A percentile compares a stretch with the other conserved stretches of the same genome.
These are phyloP conservation scores for Drosophila repletoides DNA, from an alignment of 1,140 invertebrate genomes.

Conservation along the genomic window DNA sequence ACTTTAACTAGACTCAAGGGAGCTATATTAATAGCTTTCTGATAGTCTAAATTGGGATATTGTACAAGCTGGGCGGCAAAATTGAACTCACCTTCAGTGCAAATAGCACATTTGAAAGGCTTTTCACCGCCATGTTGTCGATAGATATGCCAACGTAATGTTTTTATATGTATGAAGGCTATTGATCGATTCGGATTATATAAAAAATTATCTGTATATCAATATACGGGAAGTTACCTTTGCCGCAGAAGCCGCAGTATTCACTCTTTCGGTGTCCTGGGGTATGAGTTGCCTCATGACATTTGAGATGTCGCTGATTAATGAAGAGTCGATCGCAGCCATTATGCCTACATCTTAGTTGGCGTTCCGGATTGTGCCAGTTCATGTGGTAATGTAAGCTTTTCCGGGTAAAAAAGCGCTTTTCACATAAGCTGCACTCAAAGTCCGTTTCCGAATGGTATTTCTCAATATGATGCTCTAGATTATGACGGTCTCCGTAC, in stretches of 20 bases:
- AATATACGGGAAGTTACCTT: constrained; percentile 36
- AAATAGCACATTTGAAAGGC: constrained; percentile 71
- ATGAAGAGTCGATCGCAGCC: constrained; percentile 75
- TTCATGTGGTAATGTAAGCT: constrained; percentile 78
- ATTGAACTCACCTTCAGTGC: constrained; percentile 68
- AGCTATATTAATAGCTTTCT: no score
- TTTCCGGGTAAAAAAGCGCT: constrained; percentile 73
- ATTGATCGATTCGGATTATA: neutral
- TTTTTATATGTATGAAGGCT: constrained; percentile 78
- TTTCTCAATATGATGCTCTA: constrained; percentile 71
- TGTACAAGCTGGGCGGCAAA: neutral
- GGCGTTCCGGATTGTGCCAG: constrained; percentile 73
- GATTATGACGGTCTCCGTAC: constrained; percentile 75
- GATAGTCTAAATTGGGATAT: neutral
- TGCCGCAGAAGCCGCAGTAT: constrained; percentile 69
- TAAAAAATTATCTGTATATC: neutral
- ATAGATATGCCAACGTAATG: constrained; percentile 76
- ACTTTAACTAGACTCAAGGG: no score
- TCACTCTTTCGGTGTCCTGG: constrained; percentile 65
- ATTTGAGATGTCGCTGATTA: constrained; percentile 70
- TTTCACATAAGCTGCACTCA: constrained; percentile 68
- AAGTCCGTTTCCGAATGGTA: constrained; percentile 79
- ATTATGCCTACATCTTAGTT: constrained; percentile 61
- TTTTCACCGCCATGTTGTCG: constrained; percentile 75
- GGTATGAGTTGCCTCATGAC: constrained; percentile 71